Conservation (phyloP, 2,888 invertebrate species). For the Thera obeliscata region DNA sequence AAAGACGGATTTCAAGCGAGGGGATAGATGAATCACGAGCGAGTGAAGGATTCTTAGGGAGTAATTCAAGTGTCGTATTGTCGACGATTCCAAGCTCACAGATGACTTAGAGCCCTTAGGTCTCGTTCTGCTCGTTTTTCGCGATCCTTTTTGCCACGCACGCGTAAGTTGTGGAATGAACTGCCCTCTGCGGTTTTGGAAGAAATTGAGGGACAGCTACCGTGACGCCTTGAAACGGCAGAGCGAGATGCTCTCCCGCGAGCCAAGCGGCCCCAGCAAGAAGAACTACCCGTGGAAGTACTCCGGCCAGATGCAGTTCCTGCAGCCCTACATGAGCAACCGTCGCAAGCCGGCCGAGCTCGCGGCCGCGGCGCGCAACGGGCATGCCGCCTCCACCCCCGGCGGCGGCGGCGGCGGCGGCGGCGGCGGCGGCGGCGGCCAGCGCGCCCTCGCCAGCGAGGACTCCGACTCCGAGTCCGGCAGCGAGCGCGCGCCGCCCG, state of each 20-base stretch:
- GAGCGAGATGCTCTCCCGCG: constrained; percentile 67
- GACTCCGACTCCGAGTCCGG: constrained; percentile 25
- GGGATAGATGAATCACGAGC: too few relatives aligned
- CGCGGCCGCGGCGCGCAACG: constrained; percentile 38
- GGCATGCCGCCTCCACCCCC: too few relatives aligned
- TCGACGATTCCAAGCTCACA: too few relatives aligned
- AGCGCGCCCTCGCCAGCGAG: constrained; percentile 18
- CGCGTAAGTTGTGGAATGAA: too few relatives aligned
- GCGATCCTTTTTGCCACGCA: too few relatives aligned
- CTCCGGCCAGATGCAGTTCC: constrained; percentile 74
- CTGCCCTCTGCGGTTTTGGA: constrained; percentile 48
- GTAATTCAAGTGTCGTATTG: too few relatives aligned
- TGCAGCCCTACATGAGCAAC: constrained; percentile 78
- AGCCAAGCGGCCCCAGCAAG: constrained; percentile 56
- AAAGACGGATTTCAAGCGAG: too few relatives aligned
- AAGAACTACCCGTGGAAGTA: constrained; percentile 76
- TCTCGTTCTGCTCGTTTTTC: too few relatives aligned
- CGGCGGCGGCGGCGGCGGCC: too few relatives aligned
- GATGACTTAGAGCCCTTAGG: too few relatives aligned
- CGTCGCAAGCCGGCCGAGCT: constrained; percentile 65
- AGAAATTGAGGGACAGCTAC: constrained; percentile 78
- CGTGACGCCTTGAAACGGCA: constrained; percentile 77
- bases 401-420: too few relatives aligned
- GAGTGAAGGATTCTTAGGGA: too few relatives aligned
- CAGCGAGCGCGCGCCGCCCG: constrained; percentile 32